phyloP scores from a whole-genome alignment of 2,113 vertebrate species.

The Rynchops niger region DNA sequence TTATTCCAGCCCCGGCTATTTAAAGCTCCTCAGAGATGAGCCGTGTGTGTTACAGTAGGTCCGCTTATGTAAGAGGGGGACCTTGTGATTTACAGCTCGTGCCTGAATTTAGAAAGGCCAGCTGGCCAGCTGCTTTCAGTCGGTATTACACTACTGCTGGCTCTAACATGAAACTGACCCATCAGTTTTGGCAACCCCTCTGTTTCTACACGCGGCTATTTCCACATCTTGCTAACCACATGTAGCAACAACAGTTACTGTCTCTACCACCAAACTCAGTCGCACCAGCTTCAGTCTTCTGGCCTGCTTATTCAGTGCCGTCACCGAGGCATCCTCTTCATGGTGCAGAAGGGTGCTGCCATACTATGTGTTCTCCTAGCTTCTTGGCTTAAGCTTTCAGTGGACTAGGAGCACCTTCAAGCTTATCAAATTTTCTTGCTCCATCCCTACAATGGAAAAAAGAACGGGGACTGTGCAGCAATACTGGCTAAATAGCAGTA shows the following conservation, averaged over 20 bases:
- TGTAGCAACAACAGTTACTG: background rate
- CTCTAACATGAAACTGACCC: background rate
- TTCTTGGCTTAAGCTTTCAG: background rate
- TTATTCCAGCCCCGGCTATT: constrained; percentile 16
- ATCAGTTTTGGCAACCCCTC: background rate
- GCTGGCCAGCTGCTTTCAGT: background rate
- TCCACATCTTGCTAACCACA: background rate
- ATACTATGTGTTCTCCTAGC: accelerated
- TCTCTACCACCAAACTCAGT: background rate
- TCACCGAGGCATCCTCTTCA: background rate
- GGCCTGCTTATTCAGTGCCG: background rate
- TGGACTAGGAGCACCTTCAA: background rate
- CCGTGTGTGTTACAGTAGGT: constrained; percentile 20
- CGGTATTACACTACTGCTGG: background rate
- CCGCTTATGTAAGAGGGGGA: background rate
- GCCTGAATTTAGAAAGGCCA: background rate
- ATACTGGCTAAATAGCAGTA: background rate
- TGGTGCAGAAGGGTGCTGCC: background rate
- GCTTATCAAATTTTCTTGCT: background rate
- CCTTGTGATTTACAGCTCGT: background rate
- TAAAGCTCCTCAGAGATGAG: background rate
- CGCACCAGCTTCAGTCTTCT: background rate
- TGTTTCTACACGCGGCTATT: background rate
- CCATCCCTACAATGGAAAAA: background rate
- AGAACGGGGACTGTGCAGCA: background rate